Percentiles rank a stretch among this genome's conserved stretches.
These are phyloP conservation scores for Melanotaenia trifasciata DNA, from an alignment of 2,797 vertebrate genomes.

Conservation along the genomic window DNA sequence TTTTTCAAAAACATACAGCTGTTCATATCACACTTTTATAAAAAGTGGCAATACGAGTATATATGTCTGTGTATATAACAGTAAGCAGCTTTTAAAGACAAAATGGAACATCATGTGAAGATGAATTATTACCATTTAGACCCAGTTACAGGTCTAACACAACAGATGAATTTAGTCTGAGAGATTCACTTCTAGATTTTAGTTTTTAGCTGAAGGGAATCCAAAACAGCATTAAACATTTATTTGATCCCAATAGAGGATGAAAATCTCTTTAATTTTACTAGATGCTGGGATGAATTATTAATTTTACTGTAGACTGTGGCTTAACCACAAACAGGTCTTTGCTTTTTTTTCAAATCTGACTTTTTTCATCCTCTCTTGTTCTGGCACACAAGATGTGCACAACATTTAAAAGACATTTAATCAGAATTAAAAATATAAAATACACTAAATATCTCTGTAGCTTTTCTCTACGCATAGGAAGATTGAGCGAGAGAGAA, in stretches of 20 bases:
- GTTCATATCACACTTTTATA: not conserved
- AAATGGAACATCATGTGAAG: not conserved
- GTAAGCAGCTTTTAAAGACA: not conserved
- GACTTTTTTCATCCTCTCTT: not conserved
- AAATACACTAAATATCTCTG: conserved; percentile 9
- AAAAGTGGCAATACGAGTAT: not conserved
- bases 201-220: conserved; percentile 26
- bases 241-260: conserved; percentile 19
- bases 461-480: not conserved
- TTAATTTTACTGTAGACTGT: conserved; percentile 21
- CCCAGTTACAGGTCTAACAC: conserved; percentile 26
- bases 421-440: conserved; percentile 2
- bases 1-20: not conserved
- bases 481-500: no score
- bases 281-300: conserved; percentile 38
- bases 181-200: conserved; percentile 35
- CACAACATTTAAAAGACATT: conserved; percentile 16
- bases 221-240: conserved; percentile 51
- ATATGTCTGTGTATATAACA: not conserved
- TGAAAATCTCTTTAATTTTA: conserved; percentile 29
- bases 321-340: conserved; percentile 15
- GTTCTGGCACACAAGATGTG: not conserved
- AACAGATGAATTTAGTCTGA: conserved; percentile 17
- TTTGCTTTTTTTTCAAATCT: not conserved
- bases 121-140: conserved; percentile 24